A percentile compares a stretch with the other conserved stretches of the same genome.
These are phyloP conservation scores for Isurus oxyrinchus DNA, from an alignment of 2,113 vertebrate genomes.

Conservation along the genomic window DNA sequence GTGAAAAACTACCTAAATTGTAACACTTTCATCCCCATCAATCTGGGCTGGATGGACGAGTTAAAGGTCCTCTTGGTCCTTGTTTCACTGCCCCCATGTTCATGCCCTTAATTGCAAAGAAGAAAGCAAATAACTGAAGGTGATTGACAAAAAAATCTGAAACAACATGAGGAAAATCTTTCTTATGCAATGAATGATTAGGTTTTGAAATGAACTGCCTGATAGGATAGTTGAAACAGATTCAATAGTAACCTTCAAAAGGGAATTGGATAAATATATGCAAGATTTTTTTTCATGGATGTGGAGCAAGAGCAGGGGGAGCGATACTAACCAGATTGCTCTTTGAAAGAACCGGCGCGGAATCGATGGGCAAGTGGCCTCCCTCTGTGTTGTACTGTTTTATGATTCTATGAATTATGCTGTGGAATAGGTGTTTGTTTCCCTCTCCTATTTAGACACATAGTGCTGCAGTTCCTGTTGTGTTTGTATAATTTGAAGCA, in stretches of 20 bases:
- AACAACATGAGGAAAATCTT: not conserved
- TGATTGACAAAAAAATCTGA: not conserved
- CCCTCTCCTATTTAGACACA: not conserved
- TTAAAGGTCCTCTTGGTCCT: not conserved
- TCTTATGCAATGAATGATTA: not conserved
- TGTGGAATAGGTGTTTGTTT: not conserved
- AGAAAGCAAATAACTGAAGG: not conserved
- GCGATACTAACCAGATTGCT: not conserved
- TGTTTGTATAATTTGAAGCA: not conserved
- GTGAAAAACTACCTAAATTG: not conserved
- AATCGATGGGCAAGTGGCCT: not conserved
- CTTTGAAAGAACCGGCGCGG: not conserved
- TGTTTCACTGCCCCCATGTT: not conserved
- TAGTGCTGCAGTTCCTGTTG: not conserved
- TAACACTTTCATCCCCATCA: not conserved
- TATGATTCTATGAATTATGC: not conserved
- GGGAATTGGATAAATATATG: not conserved
- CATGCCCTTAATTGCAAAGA: not conserved
- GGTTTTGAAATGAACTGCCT: not conserved
- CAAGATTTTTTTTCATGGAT: not conserved
- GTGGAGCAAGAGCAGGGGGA: too few relatives aligned
- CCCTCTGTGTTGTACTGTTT: not conserved
- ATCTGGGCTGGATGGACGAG: not conserved
- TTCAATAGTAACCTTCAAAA: not conserved
- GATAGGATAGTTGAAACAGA: not conserved